A percentile compares a stretch with the other conserved stretches of the same genome.
Evolutionary conservation across 2,113 vertebrate species (phyloP).

Genomic region (Neogobius melanostomus): DNA sequence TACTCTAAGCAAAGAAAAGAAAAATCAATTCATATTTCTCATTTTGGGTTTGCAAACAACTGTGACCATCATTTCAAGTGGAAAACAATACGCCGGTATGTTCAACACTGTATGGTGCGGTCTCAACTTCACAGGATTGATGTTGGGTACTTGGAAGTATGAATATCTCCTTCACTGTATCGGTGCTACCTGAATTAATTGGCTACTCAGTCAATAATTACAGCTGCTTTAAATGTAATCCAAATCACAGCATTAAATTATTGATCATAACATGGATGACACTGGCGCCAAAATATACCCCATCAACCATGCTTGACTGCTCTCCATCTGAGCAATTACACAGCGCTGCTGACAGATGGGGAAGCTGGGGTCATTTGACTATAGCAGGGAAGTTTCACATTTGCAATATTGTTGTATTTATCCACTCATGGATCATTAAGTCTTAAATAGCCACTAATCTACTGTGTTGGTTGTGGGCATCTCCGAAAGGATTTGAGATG

Average conservation of each 20-base stretch:
- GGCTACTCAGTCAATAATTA: conserved; percentile 25
- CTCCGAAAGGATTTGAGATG: conserved; percentile 33
- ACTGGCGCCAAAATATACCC: conserved; percentile 43
- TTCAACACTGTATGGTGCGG: background rate
- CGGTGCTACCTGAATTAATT: background rate
- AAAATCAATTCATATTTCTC: too few relatives aligned
- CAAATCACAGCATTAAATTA: conserved; percentile 34
- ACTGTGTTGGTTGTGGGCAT: conserved; percentile 15
- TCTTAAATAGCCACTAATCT: conserved; percentile 17
- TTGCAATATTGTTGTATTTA: conserved; percentile 17
- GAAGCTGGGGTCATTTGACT: conserved; percentile 37
- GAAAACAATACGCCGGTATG: background rate
- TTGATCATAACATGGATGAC: conserved; percentile 31
- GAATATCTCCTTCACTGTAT: background rate
- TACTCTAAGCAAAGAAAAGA: too few relatives aligned
- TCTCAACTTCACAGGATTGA: background rate
- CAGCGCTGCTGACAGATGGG: conserved; percentile 31
- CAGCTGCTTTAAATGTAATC: conserved; percentile 31
- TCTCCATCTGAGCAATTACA: conserved; percentile 40
- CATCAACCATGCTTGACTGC: conserved; percentile 43
- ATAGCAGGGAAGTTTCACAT: conserved; percentile 28
- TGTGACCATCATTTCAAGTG: background rate
- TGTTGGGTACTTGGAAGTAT: background rate
- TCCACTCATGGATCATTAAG: conserved; percentile 31
- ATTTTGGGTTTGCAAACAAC: background rate